phyloP scores from a whole-genome alignment of 2,888 invertebrate species.

The Petrolisthes cinctipes region DNA sequence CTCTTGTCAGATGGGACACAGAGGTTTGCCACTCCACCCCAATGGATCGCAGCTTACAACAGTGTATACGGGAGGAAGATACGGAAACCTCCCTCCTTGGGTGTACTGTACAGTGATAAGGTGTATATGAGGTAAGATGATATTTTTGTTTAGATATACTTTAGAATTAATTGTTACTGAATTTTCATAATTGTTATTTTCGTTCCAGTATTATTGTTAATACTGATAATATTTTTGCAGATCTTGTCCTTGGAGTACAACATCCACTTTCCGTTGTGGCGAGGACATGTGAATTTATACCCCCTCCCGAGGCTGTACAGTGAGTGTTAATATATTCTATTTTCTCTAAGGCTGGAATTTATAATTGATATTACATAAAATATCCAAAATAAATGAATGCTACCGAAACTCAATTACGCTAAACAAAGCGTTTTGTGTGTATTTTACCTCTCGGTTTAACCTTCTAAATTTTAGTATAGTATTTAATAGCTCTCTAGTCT shows the following conservation, averaged over 20 bases:
- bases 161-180: too few species aligned
- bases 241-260: conserved; percentile 82
- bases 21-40: conserved; percentile 84
- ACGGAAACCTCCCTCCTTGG: conserved; percentile 65
- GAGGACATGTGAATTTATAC: conserved; percentile 91
- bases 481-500: too few species aligned
- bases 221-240: conserved; percentile 67
- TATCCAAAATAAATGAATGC: too few species aligned
- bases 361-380: too few species aligned
- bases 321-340: too few species aligned
- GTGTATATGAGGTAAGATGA: conserved; percentile 74
- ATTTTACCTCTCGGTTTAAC: too few species aligned
- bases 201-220: background rate
- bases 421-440: too few species aligned
- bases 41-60: conserved; percentile 90
- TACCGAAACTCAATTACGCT: too few species aligned
- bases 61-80: conserved; percentile 76
- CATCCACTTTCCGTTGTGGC: conserved; percentile 88
- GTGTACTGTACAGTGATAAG: conserved; percentile 45
- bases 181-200: background rate
- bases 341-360: too few species aligned
- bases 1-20: conserved; percentile 85
- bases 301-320: too few species aligned
- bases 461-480: too few species aligned
- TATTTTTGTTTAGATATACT: too few species aligned